These are phyloP conservation scores for Hemiscyllium ocellatum DNA, from an alignment of 2,113 vertebrate species.

Conservation along the genomic window DNA sequence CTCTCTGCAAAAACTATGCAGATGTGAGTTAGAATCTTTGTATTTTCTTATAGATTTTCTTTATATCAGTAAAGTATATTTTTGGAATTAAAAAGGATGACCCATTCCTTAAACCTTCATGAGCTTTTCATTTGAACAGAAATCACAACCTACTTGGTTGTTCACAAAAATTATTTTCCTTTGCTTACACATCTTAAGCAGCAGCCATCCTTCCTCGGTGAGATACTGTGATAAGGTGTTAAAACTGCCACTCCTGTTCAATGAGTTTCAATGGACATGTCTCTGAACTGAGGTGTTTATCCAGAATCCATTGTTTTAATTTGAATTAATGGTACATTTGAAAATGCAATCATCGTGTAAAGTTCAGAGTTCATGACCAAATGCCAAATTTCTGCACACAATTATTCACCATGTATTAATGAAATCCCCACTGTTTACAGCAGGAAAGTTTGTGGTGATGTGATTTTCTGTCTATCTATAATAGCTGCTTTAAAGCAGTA, in stretches of 20 bases:
- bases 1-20: too few relatives aligned
- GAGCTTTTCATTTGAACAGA: not conserved
- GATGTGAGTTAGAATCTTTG: too few relatives aligned
- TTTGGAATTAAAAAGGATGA: not conserved
- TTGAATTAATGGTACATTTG: not conserved
- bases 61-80: too few relatives aligned
- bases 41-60: too few relatives aligned
- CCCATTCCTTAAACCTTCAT: not conserved
- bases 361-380: not conserved
- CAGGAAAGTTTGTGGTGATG: not conserved
- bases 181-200: not conserved
- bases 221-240: not conserved
- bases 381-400: not conserved
- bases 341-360: not conserved
- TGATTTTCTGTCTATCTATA: not conserved
- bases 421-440: not conserved
- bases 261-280: not conserved
- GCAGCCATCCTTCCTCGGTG: not conserved
- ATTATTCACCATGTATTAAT: not conserved
- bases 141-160: not conserved
- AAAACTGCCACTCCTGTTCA: not conserved
- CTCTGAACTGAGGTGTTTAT: not conserved
- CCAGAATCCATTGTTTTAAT: not conserved
- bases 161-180: not conserved
- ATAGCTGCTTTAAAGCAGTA: not conserved